phyloP scores from a whole-genome alignment of 92 coral and sea anemone species.

The Paragorgia papillata region DNA sequence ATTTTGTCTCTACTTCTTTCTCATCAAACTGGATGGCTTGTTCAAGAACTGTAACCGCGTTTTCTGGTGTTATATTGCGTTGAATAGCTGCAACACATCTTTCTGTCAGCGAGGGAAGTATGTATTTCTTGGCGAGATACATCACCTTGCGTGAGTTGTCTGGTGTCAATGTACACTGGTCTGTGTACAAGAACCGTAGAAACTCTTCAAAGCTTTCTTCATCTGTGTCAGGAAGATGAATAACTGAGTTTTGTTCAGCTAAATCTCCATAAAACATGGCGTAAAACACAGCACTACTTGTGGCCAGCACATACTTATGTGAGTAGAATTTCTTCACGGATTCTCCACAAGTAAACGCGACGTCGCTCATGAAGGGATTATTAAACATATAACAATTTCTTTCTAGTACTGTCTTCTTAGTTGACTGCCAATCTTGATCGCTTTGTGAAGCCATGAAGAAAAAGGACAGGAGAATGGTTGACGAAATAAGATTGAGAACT shows the following conservation, averaged over 20 bases:
- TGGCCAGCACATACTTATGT: conserved; percentile 23
- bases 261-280: conserved; percentile 23
- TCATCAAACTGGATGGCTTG: conserved; percentile 45
- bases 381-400: conserved; percentile 53
- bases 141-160: conserved; percentile 39
- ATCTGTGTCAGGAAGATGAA: conserved; percentile 21
- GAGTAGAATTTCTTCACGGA: conserved; percentile 1
- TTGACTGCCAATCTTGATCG: conserved; percentile 44
- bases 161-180: conserved; percentile 20
- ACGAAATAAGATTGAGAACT: too few relatives aligned
- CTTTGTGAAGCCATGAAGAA: background rate
- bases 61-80: conserved; percentile 42
- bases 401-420: conserved; percentile 32
- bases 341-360: conserved; percentile 32
- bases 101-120: conserved; percentile 53
- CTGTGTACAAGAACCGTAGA: conserved; percentile 28
- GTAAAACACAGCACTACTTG: conserved; percentile 33
- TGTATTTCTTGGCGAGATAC: conserved; percentile 67
- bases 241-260: background rate
- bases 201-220: conserved; percentile 25
- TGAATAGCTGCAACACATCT: conserved; percentile 38
- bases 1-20: conserved; percentile 38
- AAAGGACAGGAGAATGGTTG: too few relatives aligned
- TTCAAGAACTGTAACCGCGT: conserved; percentile 57
- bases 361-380: conserved; percentile 51